phyloP scores from a whole-genome alignment of 92 coral and sea anemone species.

The Isaurus tuberculatus region DNA sequence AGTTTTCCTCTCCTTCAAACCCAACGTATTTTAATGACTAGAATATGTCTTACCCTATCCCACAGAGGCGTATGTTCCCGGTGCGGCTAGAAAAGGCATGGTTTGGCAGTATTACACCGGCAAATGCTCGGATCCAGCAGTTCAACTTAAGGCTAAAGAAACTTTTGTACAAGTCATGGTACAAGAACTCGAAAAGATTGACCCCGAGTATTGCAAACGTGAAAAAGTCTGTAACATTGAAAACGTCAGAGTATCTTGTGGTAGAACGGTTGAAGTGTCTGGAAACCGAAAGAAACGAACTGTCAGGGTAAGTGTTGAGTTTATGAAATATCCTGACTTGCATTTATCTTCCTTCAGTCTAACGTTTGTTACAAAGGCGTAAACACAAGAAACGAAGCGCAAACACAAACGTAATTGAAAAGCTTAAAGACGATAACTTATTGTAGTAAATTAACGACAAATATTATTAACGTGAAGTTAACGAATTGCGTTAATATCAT shows the following conservation, averaged over 20 bases:
- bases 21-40: too few species aligned
- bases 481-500: too few species aligned
- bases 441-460: too few species aligned
- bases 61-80: constrained; percentile 75
- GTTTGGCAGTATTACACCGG: constrained; percentile 94
- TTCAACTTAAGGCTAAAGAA: constrained; percentile 79
- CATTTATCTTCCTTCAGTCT: background rate
- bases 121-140: constrained; percentile 79
- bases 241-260: constrained; percentile 77
- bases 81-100: constrained; percentile 86
- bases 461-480: too few species aligned
- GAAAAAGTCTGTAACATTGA: constrained; percentile 73
- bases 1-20: too few species aligned
- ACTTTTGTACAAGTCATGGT: constrained; percentile 70
- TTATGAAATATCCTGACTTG: background rate
- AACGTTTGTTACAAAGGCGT: background rate
- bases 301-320: constrained; percentile 36
- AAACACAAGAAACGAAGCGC: too few species aligned
- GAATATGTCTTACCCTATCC: background rate
- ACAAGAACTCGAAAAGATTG: constrained; percentile 55
- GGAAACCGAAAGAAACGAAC: constrained; percentile 52
- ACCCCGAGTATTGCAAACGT: constrained; percentile 71
- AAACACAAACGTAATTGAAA: too few species aligned
- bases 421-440: too few species aligned
- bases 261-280: constrained; percentile 45